Conservation (phyloP, 2,888 invertebrate genomes). For the Xylophagus ater region DNA sequence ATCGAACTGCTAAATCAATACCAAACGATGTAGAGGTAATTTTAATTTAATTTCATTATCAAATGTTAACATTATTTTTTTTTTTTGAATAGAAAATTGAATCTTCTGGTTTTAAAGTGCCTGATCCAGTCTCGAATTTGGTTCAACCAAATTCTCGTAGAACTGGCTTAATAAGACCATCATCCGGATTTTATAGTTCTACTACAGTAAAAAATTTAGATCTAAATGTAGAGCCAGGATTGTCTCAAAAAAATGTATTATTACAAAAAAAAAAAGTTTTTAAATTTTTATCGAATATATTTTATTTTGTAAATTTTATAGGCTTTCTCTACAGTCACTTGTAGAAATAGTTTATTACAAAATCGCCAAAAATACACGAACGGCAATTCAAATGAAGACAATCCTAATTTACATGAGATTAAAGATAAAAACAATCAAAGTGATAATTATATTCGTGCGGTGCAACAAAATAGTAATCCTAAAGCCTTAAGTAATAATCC, state of each 20-base stretch:
- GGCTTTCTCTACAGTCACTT: slow-evolving; percentile 36
- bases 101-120: slow-evolving; percentile 30
- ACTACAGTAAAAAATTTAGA: slow-evolving; percentile 24
- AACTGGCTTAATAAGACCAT: slow-evolving; percentile 32
- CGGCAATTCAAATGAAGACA: slow-evolving; percentile 14
- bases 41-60: not conserved
- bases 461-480: not conserved
- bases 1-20: slow-evolving; percentile 12
- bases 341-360: slow-evolving; percentile 27
- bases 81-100: slow-evolving; percentile 22
- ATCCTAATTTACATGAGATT: no score
- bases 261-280: not conserved
- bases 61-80: not conserved
- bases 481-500: slow-evolving; percentile 11
- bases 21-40: slow-evolving; percentile 16
- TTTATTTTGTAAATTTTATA: slow-evolving; percentile 16
- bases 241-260: slow-evolving; percentile 29
- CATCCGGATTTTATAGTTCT: slow-evolving; percentile 36
- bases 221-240: slow-evolving; percentile 27
- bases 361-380: slow-evolving; percentile 11
- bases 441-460: not conserved
- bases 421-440: not conserved
- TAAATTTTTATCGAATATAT: not conserved
- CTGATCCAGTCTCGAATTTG: slow-evolving; percentile 29
- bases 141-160: slow-evolving; percentile 25